phyloP scores from a whole-genome alignment of 1,140 invertebrate species.

The Danaus melanippus region DNA sequence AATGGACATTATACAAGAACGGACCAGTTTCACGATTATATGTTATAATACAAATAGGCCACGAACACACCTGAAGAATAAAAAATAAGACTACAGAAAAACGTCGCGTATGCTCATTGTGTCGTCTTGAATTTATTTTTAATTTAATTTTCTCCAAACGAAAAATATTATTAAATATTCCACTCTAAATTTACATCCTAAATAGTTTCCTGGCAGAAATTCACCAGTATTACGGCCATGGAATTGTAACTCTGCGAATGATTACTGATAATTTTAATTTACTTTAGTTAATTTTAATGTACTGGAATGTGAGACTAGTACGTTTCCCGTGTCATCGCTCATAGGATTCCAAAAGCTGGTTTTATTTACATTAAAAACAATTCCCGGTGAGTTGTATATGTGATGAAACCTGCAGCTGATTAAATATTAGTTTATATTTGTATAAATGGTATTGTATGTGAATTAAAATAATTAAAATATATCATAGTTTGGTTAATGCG shows the following conservation, averaged over 20 bases:
- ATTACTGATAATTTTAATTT: too few species aligned
- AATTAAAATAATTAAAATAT: conserved; percentile 22
- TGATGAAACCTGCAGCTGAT: conserved; percentile 17
- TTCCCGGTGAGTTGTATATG: conserved; percentile 22
- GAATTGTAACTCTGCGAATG: too few species aligned
- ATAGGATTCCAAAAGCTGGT: background rate
- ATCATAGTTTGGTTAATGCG: background rate
- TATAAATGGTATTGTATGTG: conserved; percentile 43
- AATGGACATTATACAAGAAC: conserved; percentile 18
- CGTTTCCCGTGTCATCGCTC: conserved; percentile 1
- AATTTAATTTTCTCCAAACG: too few species aligned
- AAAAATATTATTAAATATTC: too few species aligned
- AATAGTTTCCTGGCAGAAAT: too few species aligned
- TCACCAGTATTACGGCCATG: too few species aligned
- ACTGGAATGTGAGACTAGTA: conserved; percentile 5
- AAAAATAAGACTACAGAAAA: too few species aligned
- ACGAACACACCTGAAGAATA: too few species aligned
- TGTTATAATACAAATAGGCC: background rate
- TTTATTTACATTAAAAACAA: conserved; percentile 17
- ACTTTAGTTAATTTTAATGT: too few species aligned
- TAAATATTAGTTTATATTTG: conserved; percentile 37
- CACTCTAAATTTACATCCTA: too few species aligned
- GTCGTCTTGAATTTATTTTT: too few species aligned
- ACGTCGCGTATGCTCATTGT: too few species aligned
- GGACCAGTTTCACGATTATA: conserved; percentile 13